phyloP scores from a whole-genome alignment of 2,797 vertebrate genomes.

The Pogonophryne albipinna region DNA sequence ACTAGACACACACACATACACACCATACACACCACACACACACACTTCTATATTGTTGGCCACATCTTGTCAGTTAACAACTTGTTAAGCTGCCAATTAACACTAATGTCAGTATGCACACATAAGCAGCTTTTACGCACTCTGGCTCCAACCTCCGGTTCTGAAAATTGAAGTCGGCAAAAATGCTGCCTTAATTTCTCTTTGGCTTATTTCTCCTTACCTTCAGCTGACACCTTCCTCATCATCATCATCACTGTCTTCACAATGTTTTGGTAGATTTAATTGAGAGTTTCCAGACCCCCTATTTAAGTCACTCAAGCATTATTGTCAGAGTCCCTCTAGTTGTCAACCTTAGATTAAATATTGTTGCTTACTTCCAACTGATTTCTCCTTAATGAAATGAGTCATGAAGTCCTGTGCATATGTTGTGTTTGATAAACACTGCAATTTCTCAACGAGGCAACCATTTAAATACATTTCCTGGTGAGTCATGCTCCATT shows the following conservation, averaged over 20 bases:
- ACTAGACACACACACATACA: background rate
- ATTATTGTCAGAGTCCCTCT: background rate
- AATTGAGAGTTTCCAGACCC: background rate
- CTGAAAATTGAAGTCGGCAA: background rate
- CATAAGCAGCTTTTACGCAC: conserved; percentile 43
- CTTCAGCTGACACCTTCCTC: background rate
- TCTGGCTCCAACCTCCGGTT: no score
- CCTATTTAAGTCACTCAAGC: background rate
- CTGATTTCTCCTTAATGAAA: background rate
- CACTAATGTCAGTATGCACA: conserved; percentile 8
- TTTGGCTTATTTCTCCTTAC: background rate
- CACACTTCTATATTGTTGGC: conserved; percentile 13
- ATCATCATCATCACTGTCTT: background rate
- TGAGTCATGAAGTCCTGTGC: background rate
- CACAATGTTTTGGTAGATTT: background rate
- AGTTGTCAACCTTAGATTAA: background rate
- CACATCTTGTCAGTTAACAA: conserved; percentile 5
- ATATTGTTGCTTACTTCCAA: background rate
- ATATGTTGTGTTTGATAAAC: conserved; percentile 30
- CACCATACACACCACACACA: background rate
- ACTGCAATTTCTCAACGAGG: conserved; percentile 14
- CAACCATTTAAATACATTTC: conserved; percentile 39
- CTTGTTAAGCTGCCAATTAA: conserved; percentile 14
- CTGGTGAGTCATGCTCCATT: conserved; percentile 51
- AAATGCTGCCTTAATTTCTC: background rate